Conservation (phyloP, 2,888 invertebrate species). For the Ptychoptera albimana region DNA sequence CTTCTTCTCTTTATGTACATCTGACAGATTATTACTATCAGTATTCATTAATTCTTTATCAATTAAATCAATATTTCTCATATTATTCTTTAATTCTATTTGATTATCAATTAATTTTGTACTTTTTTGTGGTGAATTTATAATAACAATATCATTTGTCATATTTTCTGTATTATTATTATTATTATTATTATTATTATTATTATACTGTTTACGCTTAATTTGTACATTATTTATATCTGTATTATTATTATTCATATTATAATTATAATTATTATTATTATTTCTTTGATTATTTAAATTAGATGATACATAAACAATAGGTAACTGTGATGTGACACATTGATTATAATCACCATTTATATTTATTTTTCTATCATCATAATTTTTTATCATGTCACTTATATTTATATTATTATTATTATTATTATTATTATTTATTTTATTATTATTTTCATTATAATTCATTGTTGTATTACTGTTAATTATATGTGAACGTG, state of each 20-base stretch:
- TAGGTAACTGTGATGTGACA: not conserved
- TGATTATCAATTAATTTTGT: slow-evolving; percentile 2
- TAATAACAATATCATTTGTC: slow-evolving; percentile 14
- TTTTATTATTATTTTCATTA: not conserved
- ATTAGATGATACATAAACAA: not conserved
- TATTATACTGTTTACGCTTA: too few relatives aligned
- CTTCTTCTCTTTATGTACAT: too few relatives aligned
- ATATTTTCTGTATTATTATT: slow-evolving; percentile 15
- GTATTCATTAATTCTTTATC: not conserved
- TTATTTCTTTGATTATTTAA: not conserved
- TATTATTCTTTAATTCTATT: not conserved
- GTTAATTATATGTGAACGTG: not conserved
- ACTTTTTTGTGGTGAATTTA: slow-evolving; percentile 14
- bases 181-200: too few relatives aligned
- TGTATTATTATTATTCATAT: slow-evolving; percentile 8
- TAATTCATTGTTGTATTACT: slow-evolving; percentile 1
- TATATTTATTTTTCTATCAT: not conserved
- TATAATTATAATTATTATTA: not conserved
- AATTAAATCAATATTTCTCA: not conserved
- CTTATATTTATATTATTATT: not conserved
- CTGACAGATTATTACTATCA: slow-evolving; percentile 7
- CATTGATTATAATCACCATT: slow-evolving; percentile 2
- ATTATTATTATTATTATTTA: slow-evolving; percentile 3
- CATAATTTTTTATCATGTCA: slow-evolving; percentile 7
- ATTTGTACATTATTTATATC: too few relatives aligned